Evolutionary conservation across 1,140 invertebrate genomes (phyloP).

Genomic region (Planococcus citri): DNA sequence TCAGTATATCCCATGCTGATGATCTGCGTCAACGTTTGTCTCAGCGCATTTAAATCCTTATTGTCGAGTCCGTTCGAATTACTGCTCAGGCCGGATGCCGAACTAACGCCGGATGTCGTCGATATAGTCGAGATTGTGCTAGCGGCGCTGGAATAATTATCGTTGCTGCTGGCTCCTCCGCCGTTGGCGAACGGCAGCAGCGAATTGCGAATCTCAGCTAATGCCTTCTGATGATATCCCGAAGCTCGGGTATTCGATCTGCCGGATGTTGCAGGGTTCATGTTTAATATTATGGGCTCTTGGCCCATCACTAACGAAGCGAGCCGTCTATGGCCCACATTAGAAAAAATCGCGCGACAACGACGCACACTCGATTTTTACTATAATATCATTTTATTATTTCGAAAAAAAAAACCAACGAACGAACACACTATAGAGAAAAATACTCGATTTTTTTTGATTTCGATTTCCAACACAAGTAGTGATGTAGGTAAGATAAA

Average conservation of each 20-base stretch:
- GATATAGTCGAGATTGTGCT: slow-evolving; percentile 57
- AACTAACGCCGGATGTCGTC: slow-evolving; percentile 51
- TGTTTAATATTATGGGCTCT: slow-evolving; percentile 38
- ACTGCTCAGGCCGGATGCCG: slow-evolving; percentile 49
- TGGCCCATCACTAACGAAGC: slow-evolving; percentile 40
- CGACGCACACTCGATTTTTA: background rate
- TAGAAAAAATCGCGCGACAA: background rate
- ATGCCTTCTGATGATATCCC: slow-evolving; percentile 73
- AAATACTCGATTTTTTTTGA: no score
- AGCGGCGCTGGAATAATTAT: slow-evolving; percentile 55
- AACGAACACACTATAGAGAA: no score
- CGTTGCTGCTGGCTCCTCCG: slow-evolving; percentile 38
- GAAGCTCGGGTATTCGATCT: slow-evolving; percentile 59
- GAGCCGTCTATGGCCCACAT: slow-evolving; percentile 15
- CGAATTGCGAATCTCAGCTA: slow-evolving; percentile 75
- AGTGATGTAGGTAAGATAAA: background rate
- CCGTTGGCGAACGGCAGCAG: slow-evolving; percentile 70
- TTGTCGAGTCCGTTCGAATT: slow-evolving; percentile 35
- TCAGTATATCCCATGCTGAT: slow-evolving; percentile 52
- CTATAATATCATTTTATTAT: no score
- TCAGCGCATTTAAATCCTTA: slow-evolving; percentile 35
- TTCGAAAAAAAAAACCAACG: no score
- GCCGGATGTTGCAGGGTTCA: slow-evolving; percentile 51
- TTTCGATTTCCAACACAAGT: no score
- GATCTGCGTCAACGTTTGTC: slow-evolving; percentile 46